These are phyloP conservation scores for Toxonevra muliebris DNA, from an alignment of 2,888 invertebrate genomes.

Conservation along the genomic window DNA sequence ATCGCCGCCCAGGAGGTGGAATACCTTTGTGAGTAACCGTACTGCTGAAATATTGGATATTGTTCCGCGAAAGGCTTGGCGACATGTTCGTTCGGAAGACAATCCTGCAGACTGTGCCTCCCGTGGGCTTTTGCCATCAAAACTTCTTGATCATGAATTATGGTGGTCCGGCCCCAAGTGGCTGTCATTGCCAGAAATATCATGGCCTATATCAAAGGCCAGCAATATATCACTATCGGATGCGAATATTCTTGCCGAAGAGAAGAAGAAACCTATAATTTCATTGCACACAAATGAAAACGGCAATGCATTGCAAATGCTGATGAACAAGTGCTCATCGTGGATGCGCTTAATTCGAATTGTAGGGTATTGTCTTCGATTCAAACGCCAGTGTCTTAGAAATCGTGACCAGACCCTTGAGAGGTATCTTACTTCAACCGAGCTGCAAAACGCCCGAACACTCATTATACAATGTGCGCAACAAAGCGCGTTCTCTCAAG, in stretches of 20 bases:
- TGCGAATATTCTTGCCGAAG: neutral
- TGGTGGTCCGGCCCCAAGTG: slow-evolving; percentile 41
- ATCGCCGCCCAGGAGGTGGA: no score
- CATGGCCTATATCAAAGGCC: neutral
- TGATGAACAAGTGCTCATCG: neutral
- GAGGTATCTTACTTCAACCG: no score
- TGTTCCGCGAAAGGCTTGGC: no score
- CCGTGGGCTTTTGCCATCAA: slow-evolving; percentile 34
- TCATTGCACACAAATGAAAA: neutral
- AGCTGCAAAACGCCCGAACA: no score
- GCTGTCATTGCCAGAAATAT: slow-evolving; percentile 5
- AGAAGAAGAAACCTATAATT: no score
- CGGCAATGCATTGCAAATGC: neutral
- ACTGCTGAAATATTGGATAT: no score
- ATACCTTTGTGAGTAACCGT: no score
- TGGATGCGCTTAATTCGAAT: slow-evolving; percentile 1
- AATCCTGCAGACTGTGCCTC: slow-evolving; percentile 43
- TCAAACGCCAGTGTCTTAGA: neutral
- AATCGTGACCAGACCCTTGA: no score
- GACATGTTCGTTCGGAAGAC: slow-evolving; percentile 32
- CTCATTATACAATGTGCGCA: no score
- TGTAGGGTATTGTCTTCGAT: slow-evolving; percentile 2
- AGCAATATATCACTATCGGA: neutral
- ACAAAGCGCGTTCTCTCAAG: no score
- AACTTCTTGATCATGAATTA: slow-evolving; percentile 24